Evolutionary conservation across 2,113 vertebrate genomes (phyloP).

Genomic region (Mellivora capensis): DNA sequence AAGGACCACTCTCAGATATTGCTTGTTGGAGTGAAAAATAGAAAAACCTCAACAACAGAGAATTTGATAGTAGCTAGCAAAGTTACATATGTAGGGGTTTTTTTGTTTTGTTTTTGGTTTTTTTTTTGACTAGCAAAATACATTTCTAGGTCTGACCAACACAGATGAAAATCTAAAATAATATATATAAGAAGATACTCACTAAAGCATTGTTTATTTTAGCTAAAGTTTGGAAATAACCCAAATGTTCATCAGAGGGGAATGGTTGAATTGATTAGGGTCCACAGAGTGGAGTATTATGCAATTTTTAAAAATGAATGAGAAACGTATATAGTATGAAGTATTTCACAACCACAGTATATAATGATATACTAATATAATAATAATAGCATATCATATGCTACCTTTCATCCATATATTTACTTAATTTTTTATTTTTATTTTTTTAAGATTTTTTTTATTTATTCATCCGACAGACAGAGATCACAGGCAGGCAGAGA

Average conservation of each 20-base stretch:
- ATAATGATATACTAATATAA: neutral
- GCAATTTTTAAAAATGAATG: neutral
- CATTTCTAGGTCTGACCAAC: slow-evolving; percentile 6
- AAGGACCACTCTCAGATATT: neutral
- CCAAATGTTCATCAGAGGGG: neutral
- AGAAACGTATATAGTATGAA: neutral
- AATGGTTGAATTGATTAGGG: neutral
- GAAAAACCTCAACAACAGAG: neutral
- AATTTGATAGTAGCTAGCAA: neutral
- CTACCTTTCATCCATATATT: neutral
- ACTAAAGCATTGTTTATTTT: neutral
- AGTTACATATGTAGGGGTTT: neutral
- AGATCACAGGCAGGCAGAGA: too few relatives aligned
- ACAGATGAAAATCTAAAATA: slow-evolving; percentile 22
- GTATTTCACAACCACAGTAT: neutral
- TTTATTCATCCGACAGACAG: too few relatives aligned
- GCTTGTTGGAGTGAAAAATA: neutral
- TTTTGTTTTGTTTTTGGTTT: neutral
- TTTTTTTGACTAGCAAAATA: slow-evolving; percentile 39
- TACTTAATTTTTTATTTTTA: neutral
- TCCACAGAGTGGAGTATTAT: neutral
- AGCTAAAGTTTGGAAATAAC: slow-evolving; percentile 29
- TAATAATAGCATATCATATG: neutral
- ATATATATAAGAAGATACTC: neutral
- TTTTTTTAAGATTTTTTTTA: too few relatives aligned